These are phyloP conservation scores for Cnemophilus loriae DNA, from an alignment of 2,113 vertebrate species.

Conservation along the genomic window DNA sequence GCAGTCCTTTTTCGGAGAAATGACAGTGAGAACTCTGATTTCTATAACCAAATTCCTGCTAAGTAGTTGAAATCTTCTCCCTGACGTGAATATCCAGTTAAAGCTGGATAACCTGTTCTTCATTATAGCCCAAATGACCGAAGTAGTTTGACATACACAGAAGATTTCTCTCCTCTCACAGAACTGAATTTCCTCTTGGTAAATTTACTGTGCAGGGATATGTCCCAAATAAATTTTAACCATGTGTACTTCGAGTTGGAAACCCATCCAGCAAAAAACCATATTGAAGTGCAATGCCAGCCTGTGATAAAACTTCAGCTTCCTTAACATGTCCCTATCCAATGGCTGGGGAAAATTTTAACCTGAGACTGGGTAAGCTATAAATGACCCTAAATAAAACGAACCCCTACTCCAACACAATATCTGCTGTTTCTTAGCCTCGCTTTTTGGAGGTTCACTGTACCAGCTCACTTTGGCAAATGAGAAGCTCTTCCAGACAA, in stretches of 20 bases:
- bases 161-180: neutral
- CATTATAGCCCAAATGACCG: neutral
- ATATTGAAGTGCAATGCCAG: neutral
- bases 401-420: neutral
- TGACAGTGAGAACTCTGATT: neutral
- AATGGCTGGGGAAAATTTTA: neutral
- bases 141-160: neutral
- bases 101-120: neutral
- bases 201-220: neutral
- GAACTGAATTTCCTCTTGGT: neutral
- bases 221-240: neutral
- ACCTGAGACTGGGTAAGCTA: neutral
- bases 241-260: rapidly evolving
- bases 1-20: neutral
- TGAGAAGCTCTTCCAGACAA: neutral
- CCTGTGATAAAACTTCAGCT: neutral
- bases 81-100: neutral
- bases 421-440: neutral
- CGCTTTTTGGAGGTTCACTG: neutral
- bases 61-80: neutral
- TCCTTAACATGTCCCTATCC: neutral
- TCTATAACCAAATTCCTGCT: neutral
- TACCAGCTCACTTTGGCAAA: neutral
- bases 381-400: neutral
- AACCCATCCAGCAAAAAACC: neutral